phyloP scores from a whole-genome alignment of 2,797 vertebrate species.

The Aulostomus chinensis region DNA sequence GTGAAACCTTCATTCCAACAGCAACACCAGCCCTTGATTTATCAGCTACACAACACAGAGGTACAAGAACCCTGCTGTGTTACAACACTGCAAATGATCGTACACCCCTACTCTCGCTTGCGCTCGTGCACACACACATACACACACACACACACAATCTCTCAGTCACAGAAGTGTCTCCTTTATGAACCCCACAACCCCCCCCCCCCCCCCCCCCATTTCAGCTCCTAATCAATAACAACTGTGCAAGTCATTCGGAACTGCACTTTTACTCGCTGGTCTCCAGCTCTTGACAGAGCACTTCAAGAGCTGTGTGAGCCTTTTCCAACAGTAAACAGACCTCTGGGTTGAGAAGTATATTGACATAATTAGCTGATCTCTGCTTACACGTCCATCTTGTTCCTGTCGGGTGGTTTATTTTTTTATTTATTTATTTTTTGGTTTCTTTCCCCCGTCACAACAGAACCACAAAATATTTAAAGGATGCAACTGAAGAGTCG shows the following conservation, averaged over 20 bases:
- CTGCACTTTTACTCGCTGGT: constrained; percentile 48
- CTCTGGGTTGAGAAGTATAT: constrained; percentile 52
- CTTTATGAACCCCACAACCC: constrained; percentile 61
- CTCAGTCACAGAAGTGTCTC: no score
- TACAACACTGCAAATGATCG: no score
- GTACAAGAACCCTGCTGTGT: no score
- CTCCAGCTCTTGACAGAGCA: constrained; percentile 37
- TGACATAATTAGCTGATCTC: constrained; percentile 63
- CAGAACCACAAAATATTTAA: no score
- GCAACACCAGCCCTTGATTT: no score
- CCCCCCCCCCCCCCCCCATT: constrained; percentile 25
- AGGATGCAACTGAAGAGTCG: no score
- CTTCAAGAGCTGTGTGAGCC: constrained; percentile 35
- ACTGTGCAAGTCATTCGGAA: constrained; percentile 62
- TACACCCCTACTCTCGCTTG: no score
- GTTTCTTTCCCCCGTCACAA: no score
- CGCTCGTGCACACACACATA: no score
- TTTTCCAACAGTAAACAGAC: constrained; percentile 59
- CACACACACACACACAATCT: constrained; percentile 2
- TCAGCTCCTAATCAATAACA: constrained; percentile 66
- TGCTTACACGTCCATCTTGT: constrained; percentile 27
- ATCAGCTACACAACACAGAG: no score
- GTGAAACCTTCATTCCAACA: no score
- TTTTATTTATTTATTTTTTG: no score
- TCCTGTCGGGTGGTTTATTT: constrained; percentile 26